phyloP scores from a whole-genome alignment of 2,797 vertebrate species.

The Catostomus latipinnis region DNA sequence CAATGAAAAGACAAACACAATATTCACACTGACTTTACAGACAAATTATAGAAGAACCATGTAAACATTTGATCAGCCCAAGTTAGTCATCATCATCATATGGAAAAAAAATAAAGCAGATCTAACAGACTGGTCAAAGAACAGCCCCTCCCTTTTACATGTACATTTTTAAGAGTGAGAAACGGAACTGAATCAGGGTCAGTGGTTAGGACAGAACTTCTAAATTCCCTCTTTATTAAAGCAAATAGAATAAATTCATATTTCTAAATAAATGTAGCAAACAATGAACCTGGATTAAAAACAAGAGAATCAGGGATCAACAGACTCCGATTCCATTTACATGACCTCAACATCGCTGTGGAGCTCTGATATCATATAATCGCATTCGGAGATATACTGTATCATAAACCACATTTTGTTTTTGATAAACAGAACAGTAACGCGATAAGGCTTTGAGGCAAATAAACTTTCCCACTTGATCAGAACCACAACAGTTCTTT shows the following conservation, averaged over 20 bases:
- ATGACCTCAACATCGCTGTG: not conserved
- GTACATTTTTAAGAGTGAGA: not conserved
- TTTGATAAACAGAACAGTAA: no score
- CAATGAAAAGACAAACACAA: not conserved
- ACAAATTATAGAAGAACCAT: not conserved
- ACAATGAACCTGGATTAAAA: not conserved
- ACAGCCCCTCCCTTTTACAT: not conserved
- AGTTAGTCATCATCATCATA: not conserved
- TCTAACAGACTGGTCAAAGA: not conserved
- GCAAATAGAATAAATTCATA: not conserved
- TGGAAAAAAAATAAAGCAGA: not conserved
- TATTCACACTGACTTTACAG: not conserved
- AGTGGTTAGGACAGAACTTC: not conserved
- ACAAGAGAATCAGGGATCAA: not conserved
- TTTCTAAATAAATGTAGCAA: not conserved
- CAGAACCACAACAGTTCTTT: not conserved
- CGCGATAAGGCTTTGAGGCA: no score
- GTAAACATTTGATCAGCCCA: slow-evolving; percentile 1
- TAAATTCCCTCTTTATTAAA: not conserved
- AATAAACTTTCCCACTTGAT: no score
- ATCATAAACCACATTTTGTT: no score
- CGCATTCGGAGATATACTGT: no score
- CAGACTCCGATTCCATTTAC: not conserved
- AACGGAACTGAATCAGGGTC: not conserved
- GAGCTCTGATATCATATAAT: not conserved